Evolutionary conservation across 2,888 invertebrate species (phyloP), one percentile per base, ranked within the genome.

Genomic region (Leistus spinibarbis): DNA sequence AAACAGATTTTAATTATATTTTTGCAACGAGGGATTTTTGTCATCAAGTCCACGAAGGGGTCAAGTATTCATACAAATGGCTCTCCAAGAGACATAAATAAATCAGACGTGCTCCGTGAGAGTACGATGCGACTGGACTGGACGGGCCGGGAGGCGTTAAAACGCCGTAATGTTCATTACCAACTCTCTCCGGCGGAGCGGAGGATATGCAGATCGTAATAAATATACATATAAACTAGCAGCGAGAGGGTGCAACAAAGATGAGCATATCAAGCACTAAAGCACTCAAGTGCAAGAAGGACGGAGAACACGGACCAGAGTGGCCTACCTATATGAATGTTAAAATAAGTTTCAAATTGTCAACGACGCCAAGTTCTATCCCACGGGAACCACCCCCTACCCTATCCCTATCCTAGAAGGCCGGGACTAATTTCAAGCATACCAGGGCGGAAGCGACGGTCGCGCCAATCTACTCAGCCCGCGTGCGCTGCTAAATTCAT

Each of bases 291-390:
- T 10, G 60, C 16, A 17, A 69, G 24, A 63, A 23, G 9, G 22
- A 40, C 24, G 10, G 68, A 60, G 57, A 7, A 40, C 56, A 54
- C 19, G 40, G 53, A 23, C 27, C 40, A 40, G 69, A 69, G 69
- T 69, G 69, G 57, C 68, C 72, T 82, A 83, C 83, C 84, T 85
- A 85, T 86, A 87, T 87, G 87, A 87, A 87, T 87, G 86, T 86
- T 86, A 86, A 86, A 87, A 87, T 87, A 87, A 87, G 86, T 86
- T 86, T 86, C 84, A 86, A 87, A 86, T 87, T 87, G 87, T 87
- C 86, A 86, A 85, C 86, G 86, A 85, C 86, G 84, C 78, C 84
- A 85, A 86, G 83, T 86, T 84, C 79, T 78, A 79, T 85, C 86
- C 85, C 86, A 77, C 73, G 86, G 84, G 86, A 81, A 40, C 27